Evolutionary conservation across 2,797 vertebrate species (phyloP), one percentile per base, ranked within the genome.

Genomic region (Bovichtus variegatus): DNA sequence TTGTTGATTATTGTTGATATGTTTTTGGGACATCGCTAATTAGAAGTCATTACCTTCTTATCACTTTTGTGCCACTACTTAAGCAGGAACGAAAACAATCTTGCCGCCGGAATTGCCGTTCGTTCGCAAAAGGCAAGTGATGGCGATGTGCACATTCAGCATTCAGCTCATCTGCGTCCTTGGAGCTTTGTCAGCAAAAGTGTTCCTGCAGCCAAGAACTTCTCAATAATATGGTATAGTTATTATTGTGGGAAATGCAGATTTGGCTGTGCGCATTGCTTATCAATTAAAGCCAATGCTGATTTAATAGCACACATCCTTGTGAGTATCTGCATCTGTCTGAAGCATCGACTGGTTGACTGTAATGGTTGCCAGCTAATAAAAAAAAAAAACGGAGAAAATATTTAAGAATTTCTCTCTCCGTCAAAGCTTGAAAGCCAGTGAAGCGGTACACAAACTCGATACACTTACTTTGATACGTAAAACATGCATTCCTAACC

Each of bases 51-150:
- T 92, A 88, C 71, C 82, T 89, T 83, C 80, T 90, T 89, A 90
- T 90, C 85, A 86, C 87, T 90, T 91, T 89, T 94, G 83, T 93
- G 88, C 82, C 88, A 83, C 87, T 82, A 65, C 86, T 91, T 84
- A 79, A 86, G 86, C 80, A 82, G 78, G 31, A 88, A 76, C 58
- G 73, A 88, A 92, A 89, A 92, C 84, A 87, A 81, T 89, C 84
- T 76, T 62, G 74, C 72, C n/a, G 70, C 40, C 34, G 34, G 66
- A 72, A 69, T 60, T 50, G 67, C 60, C 9, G 31, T 50, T 70
- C 60, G 5, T 15, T 49, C 44, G 65, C 73, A 83, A 49, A 83
- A 87, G 80, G 64, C 65, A 44, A 78, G 79, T 54, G 23, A 49
- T 25, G 76, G 51, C 16, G 70, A 83, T 74, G 71, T 88, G 89